Evolutionary conservation across 2,113 vertebrate species (phyloP).

Genomic region (Diadophis punctatus): DNA sequence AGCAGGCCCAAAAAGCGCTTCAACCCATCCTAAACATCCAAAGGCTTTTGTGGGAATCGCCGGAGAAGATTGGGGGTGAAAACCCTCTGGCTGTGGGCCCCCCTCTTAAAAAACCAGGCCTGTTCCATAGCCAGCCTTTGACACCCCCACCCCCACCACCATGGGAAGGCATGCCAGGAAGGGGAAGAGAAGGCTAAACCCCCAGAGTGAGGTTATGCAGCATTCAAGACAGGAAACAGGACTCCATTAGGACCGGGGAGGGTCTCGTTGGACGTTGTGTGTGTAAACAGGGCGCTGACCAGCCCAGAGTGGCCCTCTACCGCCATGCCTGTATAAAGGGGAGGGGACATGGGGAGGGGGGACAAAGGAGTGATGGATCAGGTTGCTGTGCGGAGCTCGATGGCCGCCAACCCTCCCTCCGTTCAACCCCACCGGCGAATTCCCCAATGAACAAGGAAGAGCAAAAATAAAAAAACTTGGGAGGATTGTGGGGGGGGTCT

Average conservation of each 20-base stretch:
- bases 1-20: not conserved
- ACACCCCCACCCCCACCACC: too few species aligned
- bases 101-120: too few species aligned
- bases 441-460: not conserved
- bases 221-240: not conserved
- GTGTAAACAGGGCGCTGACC: not conserved
- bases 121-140: too few species aligned
- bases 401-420: not conserved
- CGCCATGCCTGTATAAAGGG: not conserved
- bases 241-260: not conserved
- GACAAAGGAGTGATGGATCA: not conserved
- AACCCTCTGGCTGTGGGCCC: not conserved
- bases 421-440: not conserved
- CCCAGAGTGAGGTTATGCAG: not conserved
- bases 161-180: not conserved
- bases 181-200: not conserved
- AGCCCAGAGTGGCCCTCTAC: not conserved
- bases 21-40: not conserved
- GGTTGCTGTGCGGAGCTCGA: not conserved
- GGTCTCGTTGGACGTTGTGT: not conserved
- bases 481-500: not conserved
- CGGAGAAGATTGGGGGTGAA: too few species aligned
- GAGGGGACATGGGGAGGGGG: not conserved
- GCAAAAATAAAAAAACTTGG: not conserved
- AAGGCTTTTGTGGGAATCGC: not conserved